phyloP scores from a whole-genome alignment of 2,888 invertebrate species.

The Chloromyia formosa region DNA sequence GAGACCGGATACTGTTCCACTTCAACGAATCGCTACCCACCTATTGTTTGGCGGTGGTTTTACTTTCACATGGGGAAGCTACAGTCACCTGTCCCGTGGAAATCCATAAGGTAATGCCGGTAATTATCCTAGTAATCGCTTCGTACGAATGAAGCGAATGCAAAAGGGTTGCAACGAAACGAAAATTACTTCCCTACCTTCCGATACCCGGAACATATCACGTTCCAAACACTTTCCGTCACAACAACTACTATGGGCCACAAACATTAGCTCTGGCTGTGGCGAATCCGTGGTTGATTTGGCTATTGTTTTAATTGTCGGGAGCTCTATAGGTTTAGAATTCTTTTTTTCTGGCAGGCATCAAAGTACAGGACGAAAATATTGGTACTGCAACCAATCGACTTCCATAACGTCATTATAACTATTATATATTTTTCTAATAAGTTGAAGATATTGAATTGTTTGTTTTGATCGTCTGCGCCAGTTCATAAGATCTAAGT shows the following conservation, averaged over 20 bases:
- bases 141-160: not conserved
- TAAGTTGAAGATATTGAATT: too few relatives aligned
- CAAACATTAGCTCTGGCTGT: not conserved
- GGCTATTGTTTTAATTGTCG: too few relatives aligned
- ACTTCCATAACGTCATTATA: too few relatives aligned
- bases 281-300: not conserved
- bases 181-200: not conserved
- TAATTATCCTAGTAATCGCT: slow-evolving; percentile 36
- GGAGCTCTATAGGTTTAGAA: too few relatives aligned
- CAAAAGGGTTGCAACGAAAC: not conserved
- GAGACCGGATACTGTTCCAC: slow-evolving; percentile 22
- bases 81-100: slow-evolving; percentile 21
- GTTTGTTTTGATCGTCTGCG: too few relatives aligned
- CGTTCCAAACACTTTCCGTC: not conserved
- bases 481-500: too few relatives aligned
- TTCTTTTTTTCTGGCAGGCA: too few relatives aligned
- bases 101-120: slow-evolving; percentile 18
- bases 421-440: too few relatives aligned
- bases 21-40: not conserved
- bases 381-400: too few relatives aligned
- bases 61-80: not conserved
- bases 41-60: not conserved
- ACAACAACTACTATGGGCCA: not conserved
- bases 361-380: too few relatives aligned
- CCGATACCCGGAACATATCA: slow-evolving; percentile 11